phyloP scores from a whole-genome alignment of 2,797 vertebrate genomes.

The Rhynchotus rufescens region DNA sequence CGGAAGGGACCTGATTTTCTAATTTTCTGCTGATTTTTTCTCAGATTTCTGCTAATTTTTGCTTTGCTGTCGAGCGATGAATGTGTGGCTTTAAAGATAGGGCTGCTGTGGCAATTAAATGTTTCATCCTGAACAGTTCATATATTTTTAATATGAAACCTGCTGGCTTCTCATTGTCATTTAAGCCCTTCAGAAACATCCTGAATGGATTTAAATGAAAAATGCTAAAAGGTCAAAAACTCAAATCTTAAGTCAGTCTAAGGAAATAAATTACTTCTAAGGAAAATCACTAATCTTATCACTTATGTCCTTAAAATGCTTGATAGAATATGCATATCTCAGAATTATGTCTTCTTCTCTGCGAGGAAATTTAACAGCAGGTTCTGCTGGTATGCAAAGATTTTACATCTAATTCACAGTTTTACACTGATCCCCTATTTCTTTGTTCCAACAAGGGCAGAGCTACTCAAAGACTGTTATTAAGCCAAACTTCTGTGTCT shows the following conservation, averaged over 20 bases:
- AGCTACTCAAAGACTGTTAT: not conserved
- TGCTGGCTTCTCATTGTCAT: slow-evolving; percentile 2
- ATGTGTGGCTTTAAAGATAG: not conserved
- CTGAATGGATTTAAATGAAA: slow-evolving; percentile 43
- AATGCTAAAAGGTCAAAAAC: slow-evolving; percentile 41
- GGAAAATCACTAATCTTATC: not conserved
- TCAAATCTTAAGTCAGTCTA: not conserved
- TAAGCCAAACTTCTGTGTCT: not conserved
- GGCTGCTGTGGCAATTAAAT: not conserved
- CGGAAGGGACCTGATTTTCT: not conserved
- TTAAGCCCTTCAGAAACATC: not conserved
- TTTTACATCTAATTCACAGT: not conserved
- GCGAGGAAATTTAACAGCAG: not conserved
- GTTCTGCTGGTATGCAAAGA: not conserved
- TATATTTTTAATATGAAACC: slow-evolving; percentile 7
- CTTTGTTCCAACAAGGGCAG: not conserved
- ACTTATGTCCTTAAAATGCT: not conserved
- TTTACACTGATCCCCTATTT: not conserved
- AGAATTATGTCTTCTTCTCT: not conserved
- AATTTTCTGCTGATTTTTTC: not conserved
- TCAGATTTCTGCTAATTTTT: not conserved
- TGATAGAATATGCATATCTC: not conserved
- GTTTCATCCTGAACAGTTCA: not conserved
- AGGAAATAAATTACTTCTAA: slow-evolving; percentile 26
- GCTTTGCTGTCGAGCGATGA: not conserved